These are phyloP conservation scores for Lordiphosa andalusiaca DNA, from an alignment of 2,888 invertebrate species.

Conservation along the genomic window DNA sequence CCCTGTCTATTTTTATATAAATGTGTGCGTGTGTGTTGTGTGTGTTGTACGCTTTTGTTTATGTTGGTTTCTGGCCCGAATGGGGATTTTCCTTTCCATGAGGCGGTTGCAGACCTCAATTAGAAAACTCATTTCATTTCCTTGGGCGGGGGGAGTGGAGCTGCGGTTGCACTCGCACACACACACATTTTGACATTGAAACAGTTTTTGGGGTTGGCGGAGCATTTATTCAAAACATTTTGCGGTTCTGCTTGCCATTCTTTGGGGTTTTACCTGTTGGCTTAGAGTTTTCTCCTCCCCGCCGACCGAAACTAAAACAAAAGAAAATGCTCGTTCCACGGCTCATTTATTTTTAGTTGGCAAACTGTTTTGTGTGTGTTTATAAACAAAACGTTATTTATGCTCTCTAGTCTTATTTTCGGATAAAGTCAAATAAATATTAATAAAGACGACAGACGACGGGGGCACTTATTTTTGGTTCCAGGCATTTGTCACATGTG, in stretches of 20 bases:
- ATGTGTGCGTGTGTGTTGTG: constrained; percentile 1
- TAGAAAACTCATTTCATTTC: constrained; percentile 32
- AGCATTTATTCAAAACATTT: no score
- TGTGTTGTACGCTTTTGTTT: constrained; percentile 11
- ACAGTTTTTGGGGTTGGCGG: no score
- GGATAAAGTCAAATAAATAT: constrained; percentile 53
- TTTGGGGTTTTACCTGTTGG: no score
- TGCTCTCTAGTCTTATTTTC: constrained; percentile 49
- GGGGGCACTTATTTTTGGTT: constrained; percentile 44
- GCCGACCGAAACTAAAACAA: no score
- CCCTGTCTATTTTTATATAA: constrained; percentile 49
- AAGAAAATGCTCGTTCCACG: no score
- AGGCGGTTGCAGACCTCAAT: constrained; percentile 17
- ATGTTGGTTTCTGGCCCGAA: constrained; percentile 29
- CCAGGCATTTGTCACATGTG: constrained; percentile 35
- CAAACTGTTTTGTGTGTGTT: no score
- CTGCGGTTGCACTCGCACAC: constrained; percentile 5
- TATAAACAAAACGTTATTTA: constrained; percentile 39
- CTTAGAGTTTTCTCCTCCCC: no score
- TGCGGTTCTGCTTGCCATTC: no score
- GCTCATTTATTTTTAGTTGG: no score
- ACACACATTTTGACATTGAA: no score
- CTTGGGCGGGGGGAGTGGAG: not conserved
- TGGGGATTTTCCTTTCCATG: constrained; percentile 46
- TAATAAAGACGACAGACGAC: constrained; percentile 48